These are phyloP conservation scores for Schlechtendalia chinensis DNA, from an alignment of 1,140 invertebrate genomes.

Conservation along the genomic window DNA sequence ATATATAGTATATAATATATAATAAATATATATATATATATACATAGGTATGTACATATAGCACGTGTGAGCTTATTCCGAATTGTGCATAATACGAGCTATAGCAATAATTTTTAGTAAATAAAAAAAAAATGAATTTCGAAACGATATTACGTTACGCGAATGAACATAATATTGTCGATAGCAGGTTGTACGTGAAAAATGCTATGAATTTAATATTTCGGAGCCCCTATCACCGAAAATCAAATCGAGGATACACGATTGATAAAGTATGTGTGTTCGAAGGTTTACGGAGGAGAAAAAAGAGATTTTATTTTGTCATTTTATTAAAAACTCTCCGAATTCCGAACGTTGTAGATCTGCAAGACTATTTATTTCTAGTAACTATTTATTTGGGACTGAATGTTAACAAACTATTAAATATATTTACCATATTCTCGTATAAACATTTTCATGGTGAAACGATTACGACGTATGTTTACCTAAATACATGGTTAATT, in stretches of 20 bases:
- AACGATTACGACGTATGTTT: neutral
- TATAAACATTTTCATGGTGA: neutral
- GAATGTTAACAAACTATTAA: neutral
- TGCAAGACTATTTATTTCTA: no score
- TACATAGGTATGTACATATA: no score
- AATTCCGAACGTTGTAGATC: neutral
- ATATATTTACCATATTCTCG: neutral
- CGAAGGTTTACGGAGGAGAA: neutral
- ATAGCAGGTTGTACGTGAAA: no score
- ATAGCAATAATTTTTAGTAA: no score
- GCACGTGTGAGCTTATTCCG: no score
- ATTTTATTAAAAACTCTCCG: neutral
- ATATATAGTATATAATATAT: neutral
- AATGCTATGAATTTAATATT: no score
- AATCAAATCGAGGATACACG: neutral
- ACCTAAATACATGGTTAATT: neutral
- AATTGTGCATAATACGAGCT: no score
- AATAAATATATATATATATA: no score
- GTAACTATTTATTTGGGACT: neutral
- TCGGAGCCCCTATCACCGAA: neutral
- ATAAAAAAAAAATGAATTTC: no score
- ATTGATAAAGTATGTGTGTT: neutral
- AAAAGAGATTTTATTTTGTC: neutral
- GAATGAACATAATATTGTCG: no score
- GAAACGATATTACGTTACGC: no score